Base-by-base conservation (phyloP, 2,797 vertebrate species). In the Cryptoprocta ferox region DNA sequence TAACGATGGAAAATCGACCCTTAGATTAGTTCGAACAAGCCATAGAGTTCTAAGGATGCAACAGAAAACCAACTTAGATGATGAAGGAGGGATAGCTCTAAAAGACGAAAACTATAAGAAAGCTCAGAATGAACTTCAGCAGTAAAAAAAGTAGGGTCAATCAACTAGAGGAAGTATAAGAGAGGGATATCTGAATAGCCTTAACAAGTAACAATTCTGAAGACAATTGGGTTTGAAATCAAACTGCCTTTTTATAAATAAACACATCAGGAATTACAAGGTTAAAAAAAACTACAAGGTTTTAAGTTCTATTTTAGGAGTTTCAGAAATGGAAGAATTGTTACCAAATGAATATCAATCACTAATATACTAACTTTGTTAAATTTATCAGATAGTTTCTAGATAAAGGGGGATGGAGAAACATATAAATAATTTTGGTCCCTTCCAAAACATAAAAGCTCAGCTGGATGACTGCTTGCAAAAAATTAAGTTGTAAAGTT, bases 141-240 rank as follows among this genome's bases (percentile, higher is more conserved):
- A 53, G 30, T 9, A 95, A 19, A 39, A 71, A 94, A 86, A 84
- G 42, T 1, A 89, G 45, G n/a, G 75, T 7, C 24, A 53, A 65
- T 48, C 37, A 88, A 68, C 21, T n/a, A 66, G 28, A 92, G 24
- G 73, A 6, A 56, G 19, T 30, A 35, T 61, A 79, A 84, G 18
- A 66, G 63, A 26, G 35, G 48, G 42, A 73, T 73, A 83, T 19
- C 7, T 79, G 45, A 94, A 79, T 5, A 93, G 48, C n/a, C 30
- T 75, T 73, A 84, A 68, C 37, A 91, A 95, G 37, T 56, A 93
- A 83, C 26, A 65, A 68, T 61, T 89, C 42, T 92, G 30, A 68
- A 70, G 78, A 88, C 10, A 75, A 84, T 37, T 80, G 65, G 11
- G 15, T 75, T 15, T 84, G 42, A 92, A 89, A 75, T 80, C 11